These are phyloP conservation scores for Cephus pulcher DNA, from an alignment of 2,888 invertebrate genomes.

Conservation along the genomic window DNA sequence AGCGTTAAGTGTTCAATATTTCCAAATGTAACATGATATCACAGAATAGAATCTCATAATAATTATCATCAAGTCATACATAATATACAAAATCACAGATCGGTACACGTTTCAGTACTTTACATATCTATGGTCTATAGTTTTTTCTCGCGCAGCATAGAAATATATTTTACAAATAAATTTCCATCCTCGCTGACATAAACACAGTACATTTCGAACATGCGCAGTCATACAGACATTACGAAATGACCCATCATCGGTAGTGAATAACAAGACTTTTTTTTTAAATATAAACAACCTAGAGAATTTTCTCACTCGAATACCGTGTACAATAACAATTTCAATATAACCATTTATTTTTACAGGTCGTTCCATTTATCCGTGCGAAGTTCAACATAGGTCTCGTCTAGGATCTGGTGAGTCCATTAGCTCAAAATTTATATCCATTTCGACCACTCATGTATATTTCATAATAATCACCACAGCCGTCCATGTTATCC, in stretches of 20 bases:
- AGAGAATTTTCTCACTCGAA: not conserved
- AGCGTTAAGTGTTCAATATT: not conserved
- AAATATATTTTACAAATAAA: not conserved
- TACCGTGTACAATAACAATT: not conserved
- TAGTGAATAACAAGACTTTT: not conserved
- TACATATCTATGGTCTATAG: not conserved
- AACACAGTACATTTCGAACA: not conserved
- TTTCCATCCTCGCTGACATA: not conserved
- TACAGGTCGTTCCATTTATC: not conserved
- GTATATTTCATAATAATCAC: not conserved
- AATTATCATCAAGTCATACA: not conserved
- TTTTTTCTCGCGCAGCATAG: not conserved
- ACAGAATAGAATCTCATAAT: not conserved
- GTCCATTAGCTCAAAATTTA: not conserved
- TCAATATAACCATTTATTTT: not conserved
- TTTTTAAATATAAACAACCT: not conserved
- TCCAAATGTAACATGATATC: not conserved
- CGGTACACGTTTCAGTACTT: too few relatives aligned
- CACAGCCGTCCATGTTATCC: not conserved
- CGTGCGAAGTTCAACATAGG: not conserved
- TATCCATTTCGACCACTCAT: not conserved
- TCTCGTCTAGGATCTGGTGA: not conserved
- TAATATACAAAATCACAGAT: not conserved
- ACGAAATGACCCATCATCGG: not conserved
- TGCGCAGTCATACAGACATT: not conserved